A percentile compares a stretch with the other conserved stretches of the same genome.
Evolutionary conservation across 2,888 invertebrate genomes (phyloP).

Genomic region (Nomada fucata): DNA sequence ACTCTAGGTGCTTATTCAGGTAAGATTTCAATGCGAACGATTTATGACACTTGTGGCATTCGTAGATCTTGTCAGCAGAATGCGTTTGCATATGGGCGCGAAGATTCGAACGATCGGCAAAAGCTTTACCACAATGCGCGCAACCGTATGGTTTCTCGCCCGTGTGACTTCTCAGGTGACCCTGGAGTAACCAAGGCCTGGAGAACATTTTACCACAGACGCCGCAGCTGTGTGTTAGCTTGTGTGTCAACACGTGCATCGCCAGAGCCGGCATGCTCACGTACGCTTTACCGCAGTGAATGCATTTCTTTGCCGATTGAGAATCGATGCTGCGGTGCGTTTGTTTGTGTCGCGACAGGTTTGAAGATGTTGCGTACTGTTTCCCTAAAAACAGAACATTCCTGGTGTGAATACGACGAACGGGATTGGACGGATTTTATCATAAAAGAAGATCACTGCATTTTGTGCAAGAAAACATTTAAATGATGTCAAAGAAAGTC

Average conservation of each 20-base stretch:
- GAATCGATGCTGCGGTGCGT: constrained; percentile 95
- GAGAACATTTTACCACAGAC: constrained; percentile 98
- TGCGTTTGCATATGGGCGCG: constrained; percentile 98
- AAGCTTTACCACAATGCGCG: constrained; percentile 89
- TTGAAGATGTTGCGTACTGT: constrained; percentile 95
- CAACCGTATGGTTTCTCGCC: constrained; percentile 98
- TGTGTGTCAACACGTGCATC: constrained; percentile 97
- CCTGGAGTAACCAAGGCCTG: constrained; percentile 96
- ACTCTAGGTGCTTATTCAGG: constrained; percentile 97
- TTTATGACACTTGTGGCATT: constrained; percentile 94
- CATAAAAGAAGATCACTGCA: no score
- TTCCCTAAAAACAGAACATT: constrained; percentile 86
- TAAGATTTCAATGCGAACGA: constrained; percentile 97
- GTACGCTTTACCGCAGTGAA: constrained; percentile 98
- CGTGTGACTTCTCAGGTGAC: constrained; percentile 95
- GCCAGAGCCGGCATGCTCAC: constrained; percentile 99
- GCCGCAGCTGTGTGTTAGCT: constrained; percentile 95
- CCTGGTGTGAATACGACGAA: not conserved
- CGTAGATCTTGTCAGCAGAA: constrained; percentile 95
- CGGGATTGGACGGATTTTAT: not conserved
- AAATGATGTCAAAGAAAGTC: no score
- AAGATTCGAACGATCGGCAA: constrained; percentile 97
- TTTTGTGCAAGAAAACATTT: not conserved
- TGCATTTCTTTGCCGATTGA: constrained; percentile 96
- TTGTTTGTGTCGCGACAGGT: constrained; percentile 95